phyloP scores from a whole-genome alignment of 2,888 invertebrate species.

The Xestia sexstrigata region DNA sequence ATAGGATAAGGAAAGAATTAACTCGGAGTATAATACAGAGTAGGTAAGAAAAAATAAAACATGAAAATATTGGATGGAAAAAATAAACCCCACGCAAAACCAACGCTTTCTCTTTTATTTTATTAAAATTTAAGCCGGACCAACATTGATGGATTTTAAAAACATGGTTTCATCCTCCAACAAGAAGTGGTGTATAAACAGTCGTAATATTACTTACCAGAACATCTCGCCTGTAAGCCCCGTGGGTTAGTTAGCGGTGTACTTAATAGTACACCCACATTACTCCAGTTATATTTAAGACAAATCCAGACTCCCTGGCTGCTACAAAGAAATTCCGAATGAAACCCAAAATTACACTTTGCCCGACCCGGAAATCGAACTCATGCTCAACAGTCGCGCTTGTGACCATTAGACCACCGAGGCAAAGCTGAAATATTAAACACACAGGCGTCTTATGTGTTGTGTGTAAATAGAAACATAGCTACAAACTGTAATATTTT shows the following conservation, averaged over 20 bases:
- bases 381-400: too few species aligned
- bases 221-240: too few species aligned
- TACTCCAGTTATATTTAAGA: too few species aligned
- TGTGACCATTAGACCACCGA: too few species aligned
- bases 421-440: background rate
- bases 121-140: conserved; percentile 8
- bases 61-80: conserved; percentile 27
- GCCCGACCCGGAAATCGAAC: too few species aligned
- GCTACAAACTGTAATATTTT: conserved; percentile 22
- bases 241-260: background rate
- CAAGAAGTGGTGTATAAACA: background rate
- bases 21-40: conserved; percentile 45
- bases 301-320: too few species aligned
- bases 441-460: background rate
- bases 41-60: conserved; percentile 45
- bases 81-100: conserved; percentile 1
- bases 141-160: conserved; percentile 2
- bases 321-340: too few species aligned
- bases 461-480: conserved; percentile 25
- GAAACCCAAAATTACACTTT: too few species aligned
- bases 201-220: too few species aligned
- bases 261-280: too few species aligned
- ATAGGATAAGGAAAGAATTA: conserved; percentile 61
- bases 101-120: conserved; percentile 6
- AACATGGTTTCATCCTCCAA: background rate